Percentiles rank a stretch among this genome's conserved stretches.
phyloP scores from a whole-genome alignment of 2,113 vertebrate genomes.

The Chloropsis hardwickii region DNA sequence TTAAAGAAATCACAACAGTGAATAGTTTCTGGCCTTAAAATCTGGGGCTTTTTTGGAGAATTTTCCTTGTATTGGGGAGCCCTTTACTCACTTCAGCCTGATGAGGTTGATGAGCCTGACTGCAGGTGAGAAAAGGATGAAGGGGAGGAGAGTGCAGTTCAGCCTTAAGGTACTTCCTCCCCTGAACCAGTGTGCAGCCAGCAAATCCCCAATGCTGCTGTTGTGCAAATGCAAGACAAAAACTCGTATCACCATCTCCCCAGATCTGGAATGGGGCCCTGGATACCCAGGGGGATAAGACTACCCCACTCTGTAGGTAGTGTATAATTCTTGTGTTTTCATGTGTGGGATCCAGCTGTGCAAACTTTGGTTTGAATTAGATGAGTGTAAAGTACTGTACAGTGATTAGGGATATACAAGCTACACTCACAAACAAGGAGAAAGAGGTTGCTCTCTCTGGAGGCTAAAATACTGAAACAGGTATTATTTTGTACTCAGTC shows the following conservation, averaged over 20 bases:
- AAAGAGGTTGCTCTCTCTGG: neutral
- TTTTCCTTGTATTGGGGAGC: neutral
- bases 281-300: neutral
- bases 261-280: neutral
- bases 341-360: neutral
- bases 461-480: conserved; percentile 16
- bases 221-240: neutral
- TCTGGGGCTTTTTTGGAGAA: neutral
- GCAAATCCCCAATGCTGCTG: neutral
- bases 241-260: neutral
- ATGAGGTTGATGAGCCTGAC: neutral
- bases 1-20: neutral
- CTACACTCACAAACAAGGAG: neutral
- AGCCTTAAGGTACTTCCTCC: neutral
- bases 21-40: neutral
- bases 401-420: neutral
- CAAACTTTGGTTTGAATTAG: neutral
- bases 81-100: neutral
- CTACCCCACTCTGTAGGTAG: neutral
- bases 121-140: neutral
- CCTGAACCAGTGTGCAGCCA: neutral
- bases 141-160: neutral
- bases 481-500: conserved; percentile 62
- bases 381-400: neutral
- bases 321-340: neutral